Base-by-base conservation (phyloP, 2,113 vertebrate genomes). In the Zosterops japonicus region DNA sequence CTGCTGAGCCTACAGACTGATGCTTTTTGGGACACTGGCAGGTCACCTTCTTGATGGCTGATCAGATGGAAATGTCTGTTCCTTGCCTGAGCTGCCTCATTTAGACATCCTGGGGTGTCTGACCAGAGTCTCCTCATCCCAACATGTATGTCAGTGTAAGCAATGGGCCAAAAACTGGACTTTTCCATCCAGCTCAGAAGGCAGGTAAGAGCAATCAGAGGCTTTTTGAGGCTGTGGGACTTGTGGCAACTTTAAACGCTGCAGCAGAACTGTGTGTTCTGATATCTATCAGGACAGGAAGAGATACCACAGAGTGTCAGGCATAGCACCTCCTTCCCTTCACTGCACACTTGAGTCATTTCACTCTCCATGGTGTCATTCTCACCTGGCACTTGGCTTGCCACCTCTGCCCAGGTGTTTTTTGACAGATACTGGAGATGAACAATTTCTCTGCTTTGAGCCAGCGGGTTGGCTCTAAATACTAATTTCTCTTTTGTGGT, bases 171-270 rank as follows among this genome's bases (percentile, higher is more conserved):
- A 42, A 65, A 63, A 3, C 39, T n/a, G 24, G 33, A 67, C 39
- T 39, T 39, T 39, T 33, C 41, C 49, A 35, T 28, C 49, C 4
- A 4, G 6, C 35, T 47, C 41, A 71, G 59, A 78, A 68, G 44
- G 49, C n/a, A 50, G 33, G 19, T 18, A 13, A 46, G 18, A 83
- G 39, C 33, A 53, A 36, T 11, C 46, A 49, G 77, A 74, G 27
- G 20, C 25, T 84, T 82, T 83, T 5, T 25, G 52, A 78, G 65
- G 6, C 8, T n/a, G 12, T 46, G 85, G 50, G 24, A 22, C 23
- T 39, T 22, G 7, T 28, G n/a, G 4, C 64, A 53, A 0, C 14
- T 3, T 2, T 24, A 39, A 72, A 6, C 23, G 0, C 0, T 22
- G 65, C 49, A 41, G 55, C 69, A 75, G 60, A 65, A 39, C 41